Conservation (phyloP, 1,140 invertebrate genomes). For the Ericerus pela region DNA sequence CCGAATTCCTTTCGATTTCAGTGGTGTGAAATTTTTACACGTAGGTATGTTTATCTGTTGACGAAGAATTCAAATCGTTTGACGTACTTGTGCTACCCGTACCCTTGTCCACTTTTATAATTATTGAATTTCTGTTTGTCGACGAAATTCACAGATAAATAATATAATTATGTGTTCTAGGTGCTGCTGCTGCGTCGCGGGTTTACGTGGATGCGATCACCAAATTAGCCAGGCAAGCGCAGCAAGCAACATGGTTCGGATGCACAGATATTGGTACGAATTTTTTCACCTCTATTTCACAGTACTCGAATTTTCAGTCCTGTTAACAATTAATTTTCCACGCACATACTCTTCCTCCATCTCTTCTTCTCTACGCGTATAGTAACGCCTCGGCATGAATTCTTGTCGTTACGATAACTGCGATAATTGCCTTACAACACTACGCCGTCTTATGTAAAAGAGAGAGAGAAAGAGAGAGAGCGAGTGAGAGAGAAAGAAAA, state of each 20-base stretch:
- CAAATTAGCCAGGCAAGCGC: constrained; percentile 68
- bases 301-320: background rate
- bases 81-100: no score
- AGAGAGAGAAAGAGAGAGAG: background rate
- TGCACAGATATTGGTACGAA: constrained; percentile 75
- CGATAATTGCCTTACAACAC: background rate
- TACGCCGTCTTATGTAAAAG: no score
- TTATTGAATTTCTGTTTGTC: no score
- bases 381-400: no score
- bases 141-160: no score
- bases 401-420: background rate
- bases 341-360: no score
- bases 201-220: constrained; percentile 75
- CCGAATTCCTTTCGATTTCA: no score
- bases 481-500: background rate
- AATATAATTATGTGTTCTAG: no score
- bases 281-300: constrained; percentile 14
- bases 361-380: background rate
- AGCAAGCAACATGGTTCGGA: constrained; percentile 73
- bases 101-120: no score
- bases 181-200: constrained; percentile 68
- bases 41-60: no score
- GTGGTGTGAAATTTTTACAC: no score
- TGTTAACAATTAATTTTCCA: background rate
- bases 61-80: no score